Evolutionary conservation across 2,113 vertebrate species (phyloP).

Genomic region (Muntiacus muntjak): DNA sequence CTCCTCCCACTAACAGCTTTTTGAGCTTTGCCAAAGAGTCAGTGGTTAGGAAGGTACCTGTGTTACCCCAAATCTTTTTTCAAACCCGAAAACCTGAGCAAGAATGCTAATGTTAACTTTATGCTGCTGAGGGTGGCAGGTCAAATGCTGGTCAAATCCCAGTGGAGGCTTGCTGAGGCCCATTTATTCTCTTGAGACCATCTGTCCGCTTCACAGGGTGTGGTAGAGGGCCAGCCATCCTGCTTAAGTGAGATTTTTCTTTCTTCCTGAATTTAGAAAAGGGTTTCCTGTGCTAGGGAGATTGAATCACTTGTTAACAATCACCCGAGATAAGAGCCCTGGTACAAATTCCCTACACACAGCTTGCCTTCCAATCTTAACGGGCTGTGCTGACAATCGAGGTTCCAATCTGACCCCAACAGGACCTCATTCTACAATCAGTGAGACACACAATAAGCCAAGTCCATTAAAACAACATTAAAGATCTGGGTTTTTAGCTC

Average conservation of each 20-base stretch:
- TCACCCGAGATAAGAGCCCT: neutral
- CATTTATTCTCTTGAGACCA: conserved; percentile 49
- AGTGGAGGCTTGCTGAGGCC: neutral
- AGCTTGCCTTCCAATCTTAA: conserved; percentile 31
- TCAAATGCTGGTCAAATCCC: conserved; percentile 51
- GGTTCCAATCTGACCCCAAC: conserved; percentile 46
- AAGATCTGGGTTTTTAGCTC: conserved; percentile 49
- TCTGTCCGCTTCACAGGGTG: conserved; percentile 17
- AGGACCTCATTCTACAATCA: conserved; percentile 43
- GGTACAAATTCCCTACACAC: conserved; percentile 11
- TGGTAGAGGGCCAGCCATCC: neutral
- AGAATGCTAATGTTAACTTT: conserved; percentile 27
- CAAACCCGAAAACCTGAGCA: neutral
- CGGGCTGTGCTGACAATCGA: conserved; percentile 10
- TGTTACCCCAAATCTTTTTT: neutral
- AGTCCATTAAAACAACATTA: conserved; percentile 62
- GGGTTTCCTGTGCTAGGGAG: neutral
- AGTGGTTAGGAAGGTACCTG: neutral
- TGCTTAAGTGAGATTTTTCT: neutral
- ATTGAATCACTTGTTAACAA: conserved; percentile 36
- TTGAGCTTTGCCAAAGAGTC: neutral
- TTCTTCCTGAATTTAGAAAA: conserved; percentile 26
- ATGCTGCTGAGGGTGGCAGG: neutral
- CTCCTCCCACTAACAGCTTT: neutral
- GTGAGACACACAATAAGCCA: conserved; percentile 46